These are phyloP conservation scores for Abscondita cerata DNA, from an alignment of 2,888 invertebrate genomes.

Conservation along the genomic window DNA sequence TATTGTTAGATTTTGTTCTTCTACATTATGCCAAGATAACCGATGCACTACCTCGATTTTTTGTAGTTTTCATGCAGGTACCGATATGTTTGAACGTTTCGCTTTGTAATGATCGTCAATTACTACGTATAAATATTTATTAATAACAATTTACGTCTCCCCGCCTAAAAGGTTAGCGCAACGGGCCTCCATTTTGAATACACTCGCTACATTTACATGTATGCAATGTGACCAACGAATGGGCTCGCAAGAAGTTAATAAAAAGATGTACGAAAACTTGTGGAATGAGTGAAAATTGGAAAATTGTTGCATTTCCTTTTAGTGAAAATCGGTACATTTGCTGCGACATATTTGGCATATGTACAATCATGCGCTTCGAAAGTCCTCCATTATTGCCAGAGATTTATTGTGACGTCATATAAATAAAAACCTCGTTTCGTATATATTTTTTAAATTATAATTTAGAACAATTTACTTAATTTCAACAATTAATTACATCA, in stretches of 20 bases:
- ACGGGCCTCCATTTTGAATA: slow-evolving; percentile 53
- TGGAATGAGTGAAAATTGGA: no score
- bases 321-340: slow-evolving; percentile 19
- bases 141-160: slow-evolving; percentile 49
- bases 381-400: slow-evolving; percentile 6
- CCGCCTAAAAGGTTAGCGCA: slow-evolving; percentile 59
- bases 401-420: background rate
- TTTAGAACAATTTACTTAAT: no score
- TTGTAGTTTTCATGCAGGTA: slow-evolving; percentile 11
- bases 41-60: background rate
- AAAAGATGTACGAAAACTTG: no score
- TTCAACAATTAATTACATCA: no score
- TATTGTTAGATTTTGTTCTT: slow-evolving; percentile 18
- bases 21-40: slow-evolving; percentile 12
- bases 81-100: background rate
- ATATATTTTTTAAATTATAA: no score
- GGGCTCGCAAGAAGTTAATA: background rate
- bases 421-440: background rate
- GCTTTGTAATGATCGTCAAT: slow-evolving; percentile 13
- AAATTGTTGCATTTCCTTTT: no score
- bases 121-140: slow-evolving; percentile 42
- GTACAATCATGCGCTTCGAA: slow-evolving; percentile 14
- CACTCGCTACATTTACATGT: slow-evolving; percentile 19
- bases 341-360: slow-evolving; percentile 23
- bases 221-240: background rate